Evolutionary conservation across 2,888 invertebrate species (phyloP).

Genomic region (Agrochola litura): DNA sequence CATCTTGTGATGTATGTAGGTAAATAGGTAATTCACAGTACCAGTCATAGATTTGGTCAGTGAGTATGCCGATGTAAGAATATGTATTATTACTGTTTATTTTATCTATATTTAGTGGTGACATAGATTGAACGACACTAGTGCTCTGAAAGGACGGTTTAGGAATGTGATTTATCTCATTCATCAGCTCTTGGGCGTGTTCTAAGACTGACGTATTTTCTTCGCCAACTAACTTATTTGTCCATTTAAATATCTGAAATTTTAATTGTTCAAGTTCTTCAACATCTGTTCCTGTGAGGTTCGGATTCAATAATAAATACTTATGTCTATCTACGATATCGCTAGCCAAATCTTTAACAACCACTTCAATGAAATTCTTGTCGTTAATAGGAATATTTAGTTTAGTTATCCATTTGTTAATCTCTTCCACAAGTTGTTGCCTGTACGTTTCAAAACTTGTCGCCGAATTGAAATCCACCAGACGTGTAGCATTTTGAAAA

Average conservation of each 20-base stretch:
- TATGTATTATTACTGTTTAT: slow-evolving; percentile 9
- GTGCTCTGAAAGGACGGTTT: slow-evolving; percentile 56
- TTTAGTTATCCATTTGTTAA: slow-evolving; percentile 51
- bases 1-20: slow-evolving; percentile 20
- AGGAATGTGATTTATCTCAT: slow-evolving; percentile 73
- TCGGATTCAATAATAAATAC: slow-evolving; percentile 76
- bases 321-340: slow-evolving; percentile 81
- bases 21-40: slow-evolving; percentile 41
- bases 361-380: slow-evolving; percentile 17
- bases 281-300: slow-evolving; percentile 61
- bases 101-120: neutral
- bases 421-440: slow-evolving; percentile 42
- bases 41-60: slow-evolving; percentile 51
- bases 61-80: slow-evolving; percentile 13
- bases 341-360: slow-evolving; percentile 74
- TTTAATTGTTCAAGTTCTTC: slow-evolving; percentile 80
- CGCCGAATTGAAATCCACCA: slow-evolving; percentile 7
- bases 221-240: slow-evolving; percentile 74
- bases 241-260: slow-evolving; percentile 83
- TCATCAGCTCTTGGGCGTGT: slow-evolving; percentile 74
- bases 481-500: slow-evolving; percentile 19
- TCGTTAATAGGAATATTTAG: slow-evolving; percentile 29
- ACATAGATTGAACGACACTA: neutral
- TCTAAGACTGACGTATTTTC: slow-evolving; percentile 70
- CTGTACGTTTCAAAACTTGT: slow-evolving; percentile 34